Evolutionary conservation across 2,888 invertebrate genomes (phyloP), one percentile per base, ranked within the genome.

Genomic region (Luperina testacea): DNA sequence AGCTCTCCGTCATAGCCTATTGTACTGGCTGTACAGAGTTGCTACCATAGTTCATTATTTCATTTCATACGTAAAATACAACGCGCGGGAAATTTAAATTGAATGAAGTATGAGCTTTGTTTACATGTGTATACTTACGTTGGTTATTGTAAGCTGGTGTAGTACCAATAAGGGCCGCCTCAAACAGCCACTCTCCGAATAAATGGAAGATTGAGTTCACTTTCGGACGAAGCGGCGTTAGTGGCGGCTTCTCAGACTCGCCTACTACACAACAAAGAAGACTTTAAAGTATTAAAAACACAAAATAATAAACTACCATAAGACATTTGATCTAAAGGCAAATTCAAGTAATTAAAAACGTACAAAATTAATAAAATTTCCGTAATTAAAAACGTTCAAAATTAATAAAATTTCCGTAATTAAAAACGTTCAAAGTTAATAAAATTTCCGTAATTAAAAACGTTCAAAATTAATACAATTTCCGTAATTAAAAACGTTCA

Each of bases 181-280:
- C 99, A 93, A 99, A 99, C 84, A 99, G 96, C 99, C 99, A 99
- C 92, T 99, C 98, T 2, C 99, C 99, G 95, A 99, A 99, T 87
- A 99, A 97, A 94, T 99, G 99, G 79, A 99, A 97, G 93, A 99
- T 98, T 85, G 99, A 99, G 95, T 99, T 99, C 90, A 99, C 99
- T 92, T 98, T 98, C 38, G 99, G 99, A 77, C 99, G 97, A 51
- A 98, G 97, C 32, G 98, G 97, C 1, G 98, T 98, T 85, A 98
- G 95, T 0, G 98, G 98, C 27, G 97, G 97, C 89, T 97, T 97
- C 74, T 97, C 97, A 51, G 97, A 76, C 51, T 96, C 98, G 4
- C 93, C 96, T 79, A 98, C 98, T 98, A 91, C 20, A 71, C 8
- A 53, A 53, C 57, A 61, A 38, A 42, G 13, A 27, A 51, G n/a